Conservation (phyloP, 35 echinoderm and acorn worm species). For the Anneissia japonica region DNA sequence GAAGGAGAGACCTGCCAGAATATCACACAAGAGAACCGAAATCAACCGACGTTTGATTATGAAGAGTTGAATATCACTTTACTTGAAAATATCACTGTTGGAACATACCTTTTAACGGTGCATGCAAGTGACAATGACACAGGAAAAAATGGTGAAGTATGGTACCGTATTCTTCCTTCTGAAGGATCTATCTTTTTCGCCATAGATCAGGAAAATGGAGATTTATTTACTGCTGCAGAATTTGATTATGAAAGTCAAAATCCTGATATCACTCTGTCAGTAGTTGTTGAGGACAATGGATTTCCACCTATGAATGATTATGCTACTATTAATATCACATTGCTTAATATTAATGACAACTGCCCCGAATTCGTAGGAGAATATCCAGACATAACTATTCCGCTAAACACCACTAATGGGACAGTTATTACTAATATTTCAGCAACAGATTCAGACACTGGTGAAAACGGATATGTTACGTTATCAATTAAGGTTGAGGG, state of each 20-base stretch:
- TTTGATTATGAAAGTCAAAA: not conserved
- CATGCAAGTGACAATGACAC: not conserved
- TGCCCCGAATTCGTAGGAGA: not conserved
- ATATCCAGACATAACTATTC: not conserved
- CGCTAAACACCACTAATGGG: not conserved
- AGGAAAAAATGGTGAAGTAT: not conserved
- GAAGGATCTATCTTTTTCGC: not conserved
- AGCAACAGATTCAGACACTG: not conserved
- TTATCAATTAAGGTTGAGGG: not conserved
- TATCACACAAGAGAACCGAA: not conserved
- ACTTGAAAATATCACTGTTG: not conserved
- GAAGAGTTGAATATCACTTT: not conserved
- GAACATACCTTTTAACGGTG: not conserved
- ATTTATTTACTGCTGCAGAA: not conserved
- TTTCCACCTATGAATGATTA: not conserved
- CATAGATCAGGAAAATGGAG: not conserved
- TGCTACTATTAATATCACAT: not conserved
- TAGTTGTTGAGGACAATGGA: slow-evolving; percentile 1
- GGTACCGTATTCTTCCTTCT: not conserved
- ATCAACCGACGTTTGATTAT: not conserved
- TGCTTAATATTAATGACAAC: slow-evolving; percentile 4
- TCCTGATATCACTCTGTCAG: too few species aligned
- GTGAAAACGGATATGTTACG: not conserved
- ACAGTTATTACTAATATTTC: not conserved
- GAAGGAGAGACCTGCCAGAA: not conserved